phyloP scores from a whole-genome alignment of 2,888 invertebrate species.

The Minunthozetes semirufus region DNA sequence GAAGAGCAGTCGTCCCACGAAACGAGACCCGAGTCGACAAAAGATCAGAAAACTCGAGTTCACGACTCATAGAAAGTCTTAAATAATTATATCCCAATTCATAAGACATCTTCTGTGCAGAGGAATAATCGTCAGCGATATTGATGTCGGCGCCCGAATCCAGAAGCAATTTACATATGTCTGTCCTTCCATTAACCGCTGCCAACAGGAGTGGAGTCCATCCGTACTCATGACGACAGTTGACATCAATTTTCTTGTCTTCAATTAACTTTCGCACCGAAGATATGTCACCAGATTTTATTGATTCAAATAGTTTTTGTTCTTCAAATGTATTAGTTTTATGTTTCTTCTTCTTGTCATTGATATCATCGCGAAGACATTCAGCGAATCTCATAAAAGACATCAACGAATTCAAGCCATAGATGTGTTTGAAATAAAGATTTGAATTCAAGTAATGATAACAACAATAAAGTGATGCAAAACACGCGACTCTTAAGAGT shows the following conservation, averaged over 20 bases:
- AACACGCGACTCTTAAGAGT: background rate
- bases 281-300: constrained; percentile 17
- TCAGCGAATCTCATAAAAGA: background rate
- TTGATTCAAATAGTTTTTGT: constrained; percentile 27
- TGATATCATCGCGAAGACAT: background rate
- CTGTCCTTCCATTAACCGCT: constrained; percentile 64
- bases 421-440: background rate
- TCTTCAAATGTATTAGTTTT: background rate
- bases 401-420: background rate
- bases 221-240: constrained; percentile 60
- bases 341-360: constrained; percentile 7
- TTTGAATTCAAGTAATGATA: background rate
- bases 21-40: constrained; percentile 62
- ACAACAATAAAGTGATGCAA: constrained; percentile 7
- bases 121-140: constrained; percentile 66
- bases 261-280: background rate
- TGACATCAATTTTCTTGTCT: background rate
- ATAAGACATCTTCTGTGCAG: constrained; percentile 60
- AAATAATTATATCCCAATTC: constrained; percentile 64
- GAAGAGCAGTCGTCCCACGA: constrained; percentile 75
- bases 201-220: constrained; percentile 83
- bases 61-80: constrained; percentile 59
- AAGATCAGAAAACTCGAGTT: constrained; percentile 70
- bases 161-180: constrained; percentile 47
- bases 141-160: constrained; percentile 73